Evolutionary conservation across 1,140 invertebrate species (phyloP), one percentile per base, ranked within the genome.

Genomic region (Ceratoteleas bidentatus): DNA sequence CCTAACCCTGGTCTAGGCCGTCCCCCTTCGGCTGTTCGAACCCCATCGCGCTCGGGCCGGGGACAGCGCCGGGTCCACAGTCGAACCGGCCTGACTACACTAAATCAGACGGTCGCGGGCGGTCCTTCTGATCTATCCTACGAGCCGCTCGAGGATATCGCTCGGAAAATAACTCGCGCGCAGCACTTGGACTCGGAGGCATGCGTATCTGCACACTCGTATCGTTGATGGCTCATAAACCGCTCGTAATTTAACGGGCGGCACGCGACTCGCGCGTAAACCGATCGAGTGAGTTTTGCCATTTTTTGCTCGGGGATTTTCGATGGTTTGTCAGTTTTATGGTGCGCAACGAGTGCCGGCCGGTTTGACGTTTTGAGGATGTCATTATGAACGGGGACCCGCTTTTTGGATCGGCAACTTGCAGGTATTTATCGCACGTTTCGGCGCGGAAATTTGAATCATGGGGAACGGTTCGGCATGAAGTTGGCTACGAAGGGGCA

Each of bases 61-160:
- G 50, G 73, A 77, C 78, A 78, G 72, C 72, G 24, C 24, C 73
- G 74, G 83, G 80, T 77, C 85, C 79, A 76, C 74, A 80, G 61
- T 72, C 81, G 78, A 80, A 60, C 65, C 84, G 74, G 81, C 86
- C 87, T 86, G 83, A 86, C 89, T 86, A 88, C 88, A 90, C 87
- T 90, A 91, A 91, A 91, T 91, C 90, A 91, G 90, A 87, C 87
- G 87, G 86, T 91, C 87, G 87, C 90, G 89, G 89, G 89, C 90
- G 90, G 89, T 91, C 89, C 88, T 90, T 91, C 88, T 90, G 89
- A 91, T 91, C 90, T 89, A 86, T 86, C 82, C 86, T 83, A 78
- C 70, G 84, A 81, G 74, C 77, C 61, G 65, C 83, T 54, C 16
- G 68, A 61, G 78, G 73, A 83, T 81, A 74, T 77, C 74, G 65